phyloP scores from a whole-genome alignment of 2,888 invertebrate species.

The Meteorus colon region DNA sequence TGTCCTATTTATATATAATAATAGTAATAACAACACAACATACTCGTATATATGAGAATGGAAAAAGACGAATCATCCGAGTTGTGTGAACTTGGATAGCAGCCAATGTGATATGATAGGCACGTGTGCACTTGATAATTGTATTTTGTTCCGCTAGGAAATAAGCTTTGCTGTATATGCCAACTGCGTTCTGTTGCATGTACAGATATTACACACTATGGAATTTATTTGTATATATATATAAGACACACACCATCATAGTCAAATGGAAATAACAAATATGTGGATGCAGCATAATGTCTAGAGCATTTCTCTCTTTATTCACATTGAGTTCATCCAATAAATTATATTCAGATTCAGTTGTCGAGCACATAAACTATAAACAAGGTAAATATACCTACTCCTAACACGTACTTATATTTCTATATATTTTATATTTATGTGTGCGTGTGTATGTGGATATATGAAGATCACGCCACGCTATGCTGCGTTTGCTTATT shows the following conservation, averaged over 20 bases:
- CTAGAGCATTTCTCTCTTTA: neutral
- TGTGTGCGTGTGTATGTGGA: neutral
- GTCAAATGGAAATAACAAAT: neutral
- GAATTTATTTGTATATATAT: neutral
- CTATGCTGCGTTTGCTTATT: constrained; percentile 42
- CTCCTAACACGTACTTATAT: neutral
- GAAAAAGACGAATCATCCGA: neutral
- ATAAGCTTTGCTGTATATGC: neutral
- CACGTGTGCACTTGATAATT: constrained; percentile 10
- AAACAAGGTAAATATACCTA: constrained; percentile 31
- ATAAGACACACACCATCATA: neutral
- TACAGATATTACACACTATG: neutral
- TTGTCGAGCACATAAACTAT: constrained; percentile 58
- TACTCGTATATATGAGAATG: neutral
- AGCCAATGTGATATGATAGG: constrained; percentile 3
- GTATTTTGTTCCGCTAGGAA: constrained; percentile 9
- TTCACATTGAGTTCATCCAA: constrained; percentile 43
- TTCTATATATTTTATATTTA: neutral
- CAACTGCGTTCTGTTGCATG: neutral
- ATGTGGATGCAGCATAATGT: constrained; percentile 8
- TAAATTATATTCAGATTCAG: constrained; percentile 65
- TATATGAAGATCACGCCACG: constrained; percentile 24
- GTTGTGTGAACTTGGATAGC: neutral
- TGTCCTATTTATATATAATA: neutral
- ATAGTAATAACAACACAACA: neutral